phyloP scores from a whole-genome alignment of 2,888 invertebrate genomes.

The Patella depressa region DNA sequence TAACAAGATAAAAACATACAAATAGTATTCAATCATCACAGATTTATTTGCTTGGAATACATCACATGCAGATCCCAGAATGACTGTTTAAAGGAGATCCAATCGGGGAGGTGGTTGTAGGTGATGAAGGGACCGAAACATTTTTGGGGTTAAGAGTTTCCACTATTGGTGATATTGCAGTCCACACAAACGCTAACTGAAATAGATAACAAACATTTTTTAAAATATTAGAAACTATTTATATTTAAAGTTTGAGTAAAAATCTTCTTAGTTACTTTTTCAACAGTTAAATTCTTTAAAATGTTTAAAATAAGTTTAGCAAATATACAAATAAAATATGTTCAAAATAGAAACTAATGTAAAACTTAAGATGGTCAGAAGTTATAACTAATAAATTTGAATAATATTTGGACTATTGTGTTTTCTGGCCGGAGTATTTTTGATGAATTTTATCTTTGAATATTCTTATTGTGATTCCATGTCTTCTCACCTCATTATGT shows the following conservation, averaged over 20 bases:
- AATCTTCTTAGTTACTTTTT: too few relatives aligned
- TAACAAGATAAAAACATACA: not conserved
- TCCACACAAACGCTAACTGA: slow-evolving; percentile 51
- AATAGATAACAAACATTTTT: slow-evolving; percentile 11
- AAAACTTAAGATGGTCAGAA: too few relatives aligned
- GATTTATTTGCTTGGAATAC: not conserved
- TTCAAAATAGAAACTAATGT: too few relatives aligned
- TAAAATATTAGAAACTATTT: too few relatives aligned
- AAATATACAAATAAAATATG: too few relatives aligned
- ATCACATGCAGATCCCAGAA: slow-evolving; percentile 26
- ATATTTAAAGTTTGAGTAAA: too few relatives aligned
- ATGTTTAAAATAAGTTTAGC: too few relatives aligned
- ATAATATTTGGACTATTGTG: too few relatives aligned
- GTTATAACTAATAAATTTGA: too few relatives aligned
- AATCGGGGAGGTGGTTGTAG: slow-evolving; percentile 44
- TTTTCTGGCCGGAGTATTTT: too few relatives aligned
- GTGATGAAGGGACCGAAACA: slow-evolving; percentile 37
- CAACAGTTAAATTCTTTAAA: too few relatives aligned
- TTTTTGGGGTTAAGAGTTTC: slow-evolving; percentile 40
- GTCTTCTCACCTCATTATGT: slow-evolving; percentile 51
- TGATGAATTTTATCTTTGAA: too few relatives aligned
- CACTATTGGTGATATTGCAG: slow-evolving; percentile 47
- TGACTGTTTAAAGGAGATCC: slow-evolving; percentile 45
- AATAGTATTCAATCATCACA: not conserved
- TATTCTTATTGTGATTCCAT: not conserved